Percentiles rank a stretch among this genome's conserved stretches.
These are phyloP conservation scores for Helicoverpa assulta DNA, from an alignment of 2,888 invertebrate genomes.

Conservation along the genomic window DNA sequence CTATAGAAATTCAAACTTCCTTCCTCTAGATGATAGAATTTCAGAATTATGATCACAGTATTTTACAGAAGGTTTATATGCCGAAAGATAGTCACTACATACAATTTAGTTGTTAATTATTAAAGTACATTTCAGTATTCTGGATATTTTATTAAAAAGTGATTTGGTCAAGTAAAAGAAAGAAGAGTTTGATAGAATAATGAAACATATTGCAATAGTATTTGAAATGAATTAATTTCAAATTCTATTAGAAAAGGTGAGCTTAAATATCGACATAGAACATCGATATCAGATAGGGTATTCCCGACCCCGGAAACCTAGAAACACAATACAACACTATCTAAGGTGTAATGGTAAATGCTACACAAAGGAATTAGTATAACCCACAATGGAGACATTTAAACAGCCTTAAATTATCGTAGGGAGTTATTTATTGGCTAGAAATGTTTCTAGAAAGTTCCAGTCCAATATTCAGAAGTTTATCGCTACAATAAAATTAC, in stretches of 20 bases:
- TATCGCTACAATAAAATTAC: constrained; percentile 41
- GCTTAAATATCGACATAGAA: not conserved
- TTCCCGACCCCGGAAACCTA: constrained; percentile 31
- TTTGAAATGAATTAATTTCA: too few species aligned
- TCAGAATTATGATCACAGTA: not conserved
- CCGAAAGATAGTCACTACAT: too few species aligned
- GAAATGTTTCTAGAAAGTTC: constrained; percentile 48
- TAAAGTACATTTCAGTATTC: too few species aligned
- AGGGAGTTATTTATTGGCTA: constrained; percentile 43
- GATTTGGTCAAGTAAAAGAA: too few species aligned
- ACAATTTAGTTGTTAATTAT: too few species aligned
- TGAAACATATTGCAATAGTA: too few species aligned
- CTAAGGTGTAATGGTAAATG: constrained; percentile 18
- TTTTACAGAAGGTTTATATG: too few species aligned
- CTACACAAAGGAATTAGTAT: constrained; percentile 52
- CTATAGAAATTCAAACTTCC: constrained; percentile 8
- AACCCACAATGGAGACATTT: constrained; percentile 51
- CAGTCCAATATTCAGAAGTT: constrained; percentile 28
- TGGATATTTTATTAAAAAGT: too few species aligned
- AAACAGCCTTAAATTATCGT: constrained; percentile 43
- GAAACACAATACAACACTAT: constrained; percentile 41
- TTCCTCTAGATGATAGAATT: not conserved
- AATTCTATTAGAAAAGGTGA: too few species aligned
- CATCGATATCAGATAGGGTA: not conserved
- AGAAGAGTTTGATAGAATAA: too few species aligned